phyloP scores from a whole-genome alignment of 1,140 invertebrate species.

The Cecropterus lyciades region DNA sequence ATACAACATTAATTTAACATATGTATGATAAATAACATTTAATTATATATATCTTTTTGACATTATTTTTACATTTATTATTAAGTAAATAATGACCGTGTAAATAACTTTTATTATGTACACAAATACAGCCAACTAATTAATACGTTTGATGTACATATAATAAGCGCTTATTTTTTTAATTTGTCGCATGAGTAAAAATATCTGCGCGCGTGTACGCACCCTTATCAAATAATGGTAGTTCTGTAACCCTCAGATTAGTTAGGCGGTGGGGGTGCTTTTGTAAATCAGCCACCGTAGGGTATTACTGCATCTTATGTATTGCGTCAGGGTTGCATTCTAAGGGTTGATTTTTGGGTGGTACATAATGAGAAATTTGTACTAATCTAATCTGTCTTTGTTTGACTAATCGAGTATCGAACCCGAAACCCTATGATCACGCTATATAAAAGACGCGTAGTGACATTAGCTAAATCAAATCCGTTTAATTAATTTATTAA shows the following conservation, averaged over 20 bases:
- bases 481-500: too few relatives aligned
- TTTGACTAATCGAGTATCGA: too few relatives aligned
- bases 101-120: too few relatives aligned
- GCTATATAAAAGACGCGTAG: too few relatives aligned
- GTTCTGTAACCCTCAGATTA: slow-evolving; percentile 19
- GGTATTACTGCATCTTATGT: slow-evolving; percentile 15
- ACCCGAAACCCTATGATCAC: too few relatives aligned
- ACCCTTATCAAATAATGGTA: slow-evolving; percentile 18
- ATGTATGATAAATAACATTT: too few relatives aligned
- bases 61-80: too few relatives aligned
- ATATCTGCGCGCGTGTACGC: not conserved
- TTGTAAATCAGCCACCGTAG: slow-evolving; percentile 5
- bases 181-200: not conserved
- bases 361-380: not conserved
- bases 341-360: slow-evolving; percentile 5
- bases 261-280: slow-evolving; percentile 9
- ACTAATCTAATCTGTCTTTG: not conserved
- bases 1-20: too few relatives aligned
- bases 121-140: too few relatives aligned
- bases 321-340: slow-evolving; percentile 11
- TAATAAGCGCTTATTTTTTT: not conserved
- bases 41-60: too few relatives aligned
- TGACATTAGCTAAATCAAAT: too few relatives aligned
- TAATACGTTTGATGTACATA: not conserved
- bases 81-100: too few relatives aligned